phyloP scores from a whole-genome alignment of 2,113 vertebrate species.

The Monopterus albus region DNA sequence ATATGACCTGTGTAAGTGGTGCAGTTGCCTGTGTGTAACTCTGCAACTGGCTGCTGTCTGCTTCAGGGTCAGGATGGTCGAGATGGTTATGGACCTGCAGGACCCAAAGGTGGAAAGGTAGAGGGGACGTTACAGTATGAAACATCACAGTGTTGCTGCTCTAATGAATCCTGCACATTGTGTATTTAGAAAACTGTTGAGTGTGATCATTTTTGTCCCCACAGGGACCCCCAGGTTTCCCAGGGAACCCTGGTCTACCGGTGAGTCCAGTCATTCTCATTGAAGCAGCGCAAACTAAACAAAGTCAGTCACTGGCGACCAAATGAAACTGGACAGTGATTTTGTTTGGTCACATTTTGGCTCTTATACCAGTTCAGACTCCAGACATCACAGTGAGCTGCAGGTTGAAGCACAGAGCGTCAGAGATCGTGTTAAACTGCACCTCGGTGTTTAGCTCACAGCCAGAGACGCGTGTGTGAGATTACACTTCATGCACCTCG shows the following conservation, averaged over 20 bases:
- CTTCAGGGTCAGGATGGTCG: slow-evolving; percentile 67
- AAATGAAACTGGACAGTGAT: too few species aligned
- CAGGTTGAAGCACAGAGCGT: neutral
- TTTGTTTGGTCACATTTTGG: neutral
- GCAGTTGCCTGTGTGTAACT: neutral
- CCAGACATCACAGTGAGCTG: neutral
- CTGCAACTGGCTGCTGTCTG: neutral
- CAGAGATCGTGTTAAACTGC: neutral
- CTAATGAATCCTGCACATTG: too few species aligned
- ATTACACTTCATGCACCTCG: too few species aligned
- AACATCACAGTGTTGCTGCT: too few species aligned
- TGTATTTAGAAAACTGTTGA: too few species aligned
- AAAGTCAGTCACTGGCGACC: too few species aligned
- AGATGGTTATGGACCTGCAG: slow-evolving; percentile 59
- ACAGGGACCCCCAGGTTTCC: slow-evolving; percentile 87
- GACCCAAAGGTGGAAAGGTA: slow-evolving; percentile 56
- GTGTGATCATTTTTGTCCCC: too few species aligned
- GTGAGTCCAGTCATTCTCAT: slow-evolving; percentile 72
- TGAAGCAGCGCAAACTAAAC: too few species aligned
- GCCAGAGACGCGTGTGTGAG: too few species aligned
- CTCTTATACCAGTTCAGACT: neutral
- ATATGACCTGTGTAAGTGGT: neutral
- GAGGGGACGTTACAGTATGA: too few species aligned
- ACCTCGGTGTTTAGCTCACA: neutral
- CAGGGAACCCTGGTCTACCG: slow-evolving; percentile 84